Conservation (phyloP, 2,113 vertebrate species). For the Pomatostomus ruficeps region DNA sequence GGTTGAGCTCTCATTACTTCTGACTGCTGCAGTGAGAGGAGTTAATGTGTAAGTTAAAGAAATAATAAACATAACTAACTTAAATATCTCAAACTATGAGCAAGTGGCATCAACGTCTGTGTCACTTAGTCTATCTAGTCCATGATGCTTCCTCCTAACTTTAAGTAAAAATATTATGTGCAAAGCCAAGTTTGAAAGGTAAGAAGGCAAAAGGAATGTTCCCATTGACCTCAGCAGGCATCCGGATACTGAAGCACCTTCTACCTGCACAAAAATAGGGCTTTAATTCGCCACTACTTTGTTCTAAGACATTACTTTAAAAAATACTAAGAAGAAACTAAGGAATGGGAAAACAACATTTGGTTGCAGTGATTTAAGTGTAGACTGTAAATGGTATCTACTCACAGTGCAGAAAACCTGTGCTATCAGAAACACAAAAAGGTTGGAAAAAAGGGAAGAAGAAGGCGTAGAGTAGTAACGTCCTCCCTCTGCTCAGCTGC, state of each 20-base stretch:
- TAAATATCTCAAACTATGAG: not conserved
- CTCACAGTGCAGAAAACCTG: not conserved
- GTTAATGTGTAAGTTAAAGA: not conserved
- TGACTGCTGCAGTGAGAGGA: not conserved
- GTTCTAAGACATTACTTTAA: not conserved
- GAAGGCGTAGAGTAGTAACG: not conserved
- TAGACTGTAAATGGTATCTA: not conserved
- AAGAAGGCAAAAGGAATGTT: not conserved
- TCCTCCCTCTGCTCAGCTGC: not conserved
- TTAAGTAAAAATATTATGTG: not conserved
- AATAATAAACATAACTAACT: not conserved
- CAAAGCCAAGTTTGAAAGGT: not conserved
- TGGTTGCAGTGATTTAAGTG: not conserved
- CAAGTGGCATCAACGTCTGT: not conserved
- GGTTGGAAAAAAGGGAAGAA: not conserved
- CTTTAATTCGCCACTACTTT: not conserved
- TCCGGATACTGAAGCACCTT: not conserved
- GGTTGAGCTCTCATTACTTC: not conserved
- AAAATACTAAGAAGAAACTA: not conserved
- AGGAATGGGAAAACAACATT: not conserved
- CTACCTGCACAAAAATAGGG: not conserved
- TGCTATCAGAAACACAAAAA: not conserved
- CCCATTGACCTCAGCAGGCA: not conserved
- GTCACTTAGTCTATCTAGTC: not conserved
- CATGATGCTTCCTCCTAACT: not conserved